phyloP scores from a whole-genome alignment of 2,797 vertebrate species.

The Phyllotis vaccarum region DNA sequence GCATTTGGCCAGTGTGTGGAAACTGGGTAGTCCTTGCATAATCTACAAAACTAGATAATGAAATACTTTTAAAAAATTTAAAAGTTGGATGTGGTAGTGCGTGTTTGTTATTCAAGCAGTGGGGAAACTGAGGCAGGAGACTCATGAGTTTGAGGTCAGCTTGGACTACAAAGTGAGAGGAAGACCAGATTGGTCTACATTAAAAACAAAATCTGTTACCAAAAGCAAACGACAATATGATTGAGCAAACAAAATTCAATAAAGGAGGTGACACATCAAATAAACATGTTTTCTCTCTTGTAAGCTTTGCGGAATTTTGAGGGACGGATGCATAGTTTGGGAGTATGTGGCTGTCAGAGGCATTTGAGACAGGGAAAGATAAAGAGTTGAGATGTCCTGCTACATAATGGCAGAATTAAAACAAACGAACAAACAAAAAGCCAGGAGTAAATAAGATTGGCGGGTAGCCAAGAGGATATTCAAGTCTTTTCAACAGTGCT shows the following conservation, averaged over 20 bases:
- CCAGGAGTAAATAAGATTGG: neutral
- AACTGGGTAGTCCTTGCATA: neutral
- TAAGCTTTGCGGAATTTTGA: slow-evolving; percentile 39
- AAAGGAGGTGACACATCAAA: neutral
- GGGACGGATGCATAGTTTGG: neutral
- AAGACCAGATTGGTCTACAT: neutral
- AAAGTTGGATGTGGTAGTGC: neutral
- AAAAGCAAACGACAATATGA: neutral
- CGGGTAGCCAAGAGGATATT: neutral
- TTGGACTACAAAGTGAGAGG: neutral
- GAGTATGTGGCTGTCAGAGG: neutral
- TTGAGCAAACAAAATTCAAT: neutral
- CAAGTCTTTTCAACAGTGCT: neutral
- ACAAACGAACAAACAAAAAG: neutral
- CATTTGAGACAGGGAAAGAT: neutral
- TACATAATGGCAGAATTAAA: neutral
- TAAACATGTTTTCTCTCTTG: neutral
- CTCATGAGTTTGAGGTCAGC: neutral
- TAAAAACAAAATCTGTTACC: neutral
- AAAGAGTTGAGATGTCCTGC: neutral
- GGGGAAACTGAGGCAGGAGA: neutral
- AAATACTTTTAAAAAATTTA: slow-evolving; percentile 35
- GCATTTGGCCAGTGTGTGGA: neutral
- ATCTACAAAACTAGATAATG: slow-evolving; percentile 9
- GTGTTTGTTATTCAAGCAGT: neutral